These are phyloP conservation scores for Pseudochromis fuscus DNA, from an alignment of 2,797 vertebrate species.

Conservation along the genomic window DNA sequence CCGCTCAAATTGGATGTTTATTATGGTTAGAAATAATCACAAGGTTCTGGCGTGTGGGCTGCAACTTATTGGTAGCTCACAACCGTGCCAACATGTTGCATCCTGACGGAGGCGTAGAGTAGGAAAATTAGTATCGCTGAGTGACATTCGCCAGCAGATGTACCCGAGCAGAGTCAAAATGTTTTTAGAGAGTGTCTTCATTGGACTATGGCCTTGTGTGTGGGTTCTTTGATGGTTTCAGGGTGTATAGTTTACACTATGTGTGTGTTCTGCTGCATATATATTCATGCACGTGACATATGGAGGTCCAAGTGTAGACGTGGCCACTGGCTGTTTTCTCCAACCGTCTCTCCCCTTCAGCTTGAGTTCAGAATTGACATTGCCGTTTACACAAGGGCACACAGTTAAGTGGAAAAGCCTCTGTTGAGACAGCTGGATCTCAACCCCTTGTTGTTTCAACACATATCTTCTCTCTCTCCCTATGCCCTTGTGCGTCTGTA, in stretches of 20 bases:
- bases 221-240: constrained; percentile 60
- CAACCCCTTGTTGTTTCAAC: constrained; percentile 77
- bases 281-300: constrained; percentile 45
- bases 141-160: constrained; percentile 63
- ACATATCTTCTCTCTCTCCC: constrained; percentile 68
- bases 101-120: constrained; percentile 49
- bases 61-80: constrained; percentile 50
- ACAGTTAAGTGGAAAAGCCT: constrained; percentile 82
- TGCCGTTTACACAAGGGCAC: constrained; percentile 82
- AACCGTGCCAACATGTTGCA: constrained; percentile 64
- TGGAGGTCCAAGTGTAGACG: constrained; percentile 74
- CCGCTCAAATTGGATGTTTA: constrained; percentile 58
- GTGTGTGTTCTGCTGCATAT: constrained; percentile 56
- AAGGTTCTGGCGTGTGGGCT: constrained; percentile 48
- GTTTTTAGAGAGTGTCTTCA: constrained; percentile 50
- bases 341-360: constrained; percentile 49
- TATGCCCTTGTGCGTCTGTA: constrained; percentile 33
- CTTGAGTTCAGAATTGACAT: constrained; percentile 69
- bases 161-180: constrained; percentile 43
- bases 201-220: constrained; percentile 50
- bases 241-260: constrained; percentile 42
- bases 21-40: constrained; percentile 60
- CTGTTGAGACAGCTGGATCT: constrained; percentile 85
- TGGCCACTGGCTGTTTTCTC: constrained; percentile 71
- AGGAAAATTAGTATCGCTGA: constrained; percentile 64